Evolutionary conservation across 1,140 invertebrate species (phyloP).

Genomic region (Microplitis demolitor): DNA sequence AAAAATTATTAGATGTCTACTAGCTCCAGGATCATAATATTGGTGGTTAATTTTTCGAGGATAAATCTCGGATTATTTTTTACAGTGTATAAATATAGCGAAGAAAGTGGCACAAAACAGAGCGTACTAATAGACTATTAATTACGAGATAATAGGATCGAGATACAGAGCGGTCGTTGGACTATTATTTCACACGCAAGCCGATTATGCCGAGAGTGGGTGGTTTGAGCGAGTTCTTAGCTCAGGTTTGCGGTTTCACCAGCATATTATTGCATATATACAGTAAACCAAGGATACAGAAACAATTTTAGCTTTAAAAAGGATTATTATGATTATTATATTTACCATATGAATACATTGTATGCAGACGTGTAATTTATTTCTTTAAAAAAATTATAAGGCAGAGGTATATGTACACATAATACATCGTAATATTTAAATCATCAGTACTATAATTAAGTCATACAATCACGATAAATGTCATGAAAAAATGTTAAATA

Average conservation of each 20-base stretch:
- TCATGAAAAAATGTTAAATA: too few species aligned
- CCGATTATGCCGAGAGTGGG: conserved; percentile 31
- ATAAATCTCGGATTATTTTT: too few species aligned
- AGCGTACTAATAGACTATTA: conserved; percentile 38
- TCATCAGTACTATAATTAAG: too few species aligned
- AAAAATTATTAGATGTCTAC: too few species aligned
- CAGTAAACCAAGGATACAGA: not conserved
- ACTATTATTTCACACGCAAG: conserved; percentile 33
- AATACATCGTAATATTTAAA: too few species aligned
- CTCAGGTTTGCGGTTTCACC: too few species aligned
- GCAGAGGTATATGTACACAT: too few species aligned
- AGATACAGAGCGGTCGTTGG: conserved; percentile 30
- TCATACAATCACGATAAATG: too few species aligned
- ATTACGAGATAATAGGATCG: conserved; percentile 39
- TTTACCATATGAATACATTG: not conserved
- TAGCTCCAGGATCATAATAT: too few species aligned
- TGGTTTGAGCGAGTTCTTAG: conserved; percentile 19
- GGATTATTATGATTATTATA: not conserved
- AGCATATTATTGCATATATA: not conserved
- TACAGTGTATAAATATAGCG: not conserved
- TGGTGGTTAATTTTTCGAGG: too few species aligned
- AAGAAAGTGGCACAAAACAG: conserved; percentile 16
- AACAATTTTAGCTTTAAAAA: not conserved
- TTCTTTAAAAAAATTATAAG: too few species aligned
- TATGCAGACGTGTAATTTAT: too few species aligned